phyloP scores from a whole-genome alignment of 2,113 vertebrate species.

The Fulica atra region DNA sequence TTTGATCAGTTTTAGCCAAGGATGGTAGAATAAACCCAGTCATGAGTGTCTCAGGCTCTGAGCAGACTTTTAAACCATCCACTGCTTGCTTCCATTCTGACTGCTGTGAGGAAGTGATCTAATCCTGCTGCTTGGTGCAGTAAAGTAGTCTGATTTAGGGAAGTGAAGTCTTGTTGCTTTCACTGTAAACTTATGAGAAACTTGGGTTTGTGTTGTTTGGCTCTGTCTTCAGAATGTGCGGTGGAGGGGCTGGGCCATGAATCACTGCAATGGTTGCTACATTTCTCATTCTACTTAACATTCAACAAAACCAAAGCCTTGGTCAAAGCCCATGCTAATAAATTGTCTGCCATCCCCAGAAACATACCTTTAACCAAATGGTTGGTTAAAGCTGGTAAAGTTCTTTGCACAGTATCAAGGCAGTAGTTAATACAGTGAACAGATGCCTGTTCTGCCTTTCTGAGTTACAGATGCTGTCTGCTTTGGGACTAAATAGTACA shows the following conservation, averaged over 20 bases:
- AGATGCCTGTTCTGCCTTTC: neutral
- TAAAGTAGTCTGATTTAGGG: neutral
- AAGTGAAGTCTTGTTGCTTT: neutral
- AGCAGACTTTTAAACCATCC: neutral
- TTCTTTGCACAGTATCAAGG: neutral
- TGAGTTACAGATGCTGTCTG: neutral
- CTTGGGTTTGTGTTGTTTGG: neutral
- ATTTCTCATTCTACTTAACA: neutral
- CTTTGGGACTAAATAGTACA: constrained; percentile 6
- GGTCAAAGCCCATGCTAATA: neutral
- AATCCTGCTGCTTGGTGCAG: neutral
- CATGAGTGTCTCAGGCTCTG: neutral
- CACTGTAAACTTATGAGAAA: neutral
- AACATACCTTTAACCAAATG: neutral
- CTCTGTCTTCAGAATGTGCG: neutral
- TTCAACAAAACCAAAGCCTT: neutral
- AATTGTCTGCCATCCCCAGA: neutral
- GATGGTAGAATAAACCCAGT: neutral
- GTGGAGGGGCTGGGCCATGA: neutral
- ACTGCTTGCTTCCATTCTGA: neutral
- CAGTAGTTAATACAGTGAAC: neutral
- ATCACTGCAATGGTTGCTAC: neutral
- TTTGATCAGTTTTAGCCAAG: neutral
- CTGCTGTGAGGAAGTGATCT: neutral
- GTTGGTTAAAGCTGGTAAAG: neutral